Conservation (phyloP, 2,797 vertebrate species). For the Acridotheres tristis region DNA sequence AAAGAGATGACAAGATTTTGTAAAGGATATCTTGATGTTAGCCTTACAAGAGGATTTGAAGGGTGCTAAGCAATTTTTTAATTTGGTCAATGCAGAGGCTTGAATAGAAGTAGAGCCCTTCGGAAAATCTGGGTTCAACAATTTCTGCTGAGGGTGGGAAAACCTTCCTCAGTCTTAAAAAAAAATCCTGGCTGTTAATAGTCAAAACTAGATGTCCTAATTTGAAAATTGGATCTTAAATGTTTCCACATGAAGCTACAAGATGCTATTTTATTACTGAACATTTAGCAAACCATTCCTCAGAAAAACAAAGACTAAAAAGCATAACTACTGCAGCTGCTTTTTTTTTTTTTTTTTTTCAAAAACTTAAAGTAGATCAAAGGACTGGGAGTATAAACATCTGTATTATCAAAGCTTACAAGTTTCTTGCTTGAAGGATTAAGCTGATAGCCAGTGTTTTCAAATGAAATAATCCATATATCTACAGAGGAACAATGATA, state of each 20-base stretch:
- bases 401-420: neutral
- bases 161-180: neutral
- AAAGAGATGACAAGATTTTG: neutral
- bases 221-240: conserved; percentile 40
- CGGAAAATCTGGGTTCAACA: neutral
- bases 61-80: neutral
- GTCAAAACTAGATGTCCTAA: neutral
- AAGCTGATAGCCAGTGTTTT: neutral
- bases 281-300: neutral
- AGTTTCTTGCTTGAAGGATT: neutral
- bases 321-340: neutral
- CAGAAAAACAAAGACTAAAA: neutral
- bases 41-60: neutral
- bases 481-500: neutral
- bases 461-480: neutral
- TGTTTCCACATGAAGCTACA: neutral
- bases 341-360: neutral
- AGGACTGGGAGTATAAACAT: neutral
- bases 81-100: neutral
- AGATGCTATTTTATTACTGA: neutral
- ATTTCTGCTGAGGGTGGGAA: neutral
- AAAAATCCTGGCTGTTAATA: neutral
- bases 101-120: neutral
- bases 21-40: conserved; percentile 3
- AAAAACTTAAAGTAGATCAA: neutral